Percentiles rank a stretch among this genome's conserved stretches.
These are phyloP conservation scores for Euura lappo DNA, from an alignment of 1,140 invertebrate species.

Conservation along the genomic window DNA sequence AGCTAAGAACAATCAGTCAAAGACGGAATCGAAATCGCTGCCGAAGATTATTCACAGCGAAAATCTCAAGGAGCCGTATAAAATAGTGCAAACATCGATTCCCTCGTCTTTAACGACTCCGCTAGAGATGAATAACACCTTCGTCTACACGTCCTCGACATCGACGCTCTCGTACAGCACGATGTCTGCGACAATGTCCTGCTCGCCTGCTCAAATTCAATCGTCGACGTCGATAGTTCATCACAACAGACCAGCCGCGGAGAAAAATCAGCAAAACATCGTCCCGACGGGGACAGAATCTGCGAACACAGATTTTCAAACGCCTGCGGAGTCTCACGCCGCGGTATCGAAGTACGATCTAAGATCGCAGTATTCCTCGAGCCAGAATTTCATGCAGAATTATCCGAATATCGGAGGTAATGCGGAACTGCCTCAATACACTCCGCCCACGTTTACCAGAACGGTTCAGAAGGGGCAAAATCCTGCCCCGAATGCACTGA, in stretches of 20 bases:
- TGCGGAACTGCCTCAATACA: neutral
- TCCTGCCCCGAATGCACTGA: constrained; percentile 11
- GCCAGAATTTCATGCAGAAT: neutral
- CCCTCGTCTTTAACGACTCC: constrained; percentile 1
- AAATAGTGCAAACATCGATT: constrained; percentile 41
- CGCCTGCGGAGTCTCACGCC: neutral
- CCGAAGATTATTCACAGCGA: constrained; percentile 52
- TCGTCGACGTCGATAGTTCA: neutral
- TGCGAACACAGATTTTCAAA: neutral
- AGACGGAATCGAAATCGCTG: constrained; percentile 36
- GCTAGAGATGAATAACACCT: constrained; percentile 17
- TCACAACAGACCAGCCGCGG: neutral
- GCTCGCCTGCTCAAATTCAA: neutral
- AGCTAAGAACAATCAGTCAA: neutral
- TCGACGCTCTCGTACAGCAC: neutral
- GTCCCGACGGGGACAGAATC: neutral
- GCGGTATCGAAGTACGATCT: neutral
- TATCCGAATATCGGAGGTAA: neutral
- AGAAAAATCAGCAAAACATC: neutral
- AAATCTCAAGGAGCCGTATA: constrained; percentile 50
- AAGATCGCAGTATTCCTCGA: neutral
- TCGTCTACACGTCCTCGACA: constrained; percentile 6
- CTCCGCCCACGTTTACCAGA: neutral
- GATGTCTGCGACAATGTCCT: neutral
- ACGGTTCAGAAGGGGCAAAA: neutral